phyloP scores from a whole-genome alignment of 2,113 vertebrate genomes.

The Panthera tigris region DNA sequence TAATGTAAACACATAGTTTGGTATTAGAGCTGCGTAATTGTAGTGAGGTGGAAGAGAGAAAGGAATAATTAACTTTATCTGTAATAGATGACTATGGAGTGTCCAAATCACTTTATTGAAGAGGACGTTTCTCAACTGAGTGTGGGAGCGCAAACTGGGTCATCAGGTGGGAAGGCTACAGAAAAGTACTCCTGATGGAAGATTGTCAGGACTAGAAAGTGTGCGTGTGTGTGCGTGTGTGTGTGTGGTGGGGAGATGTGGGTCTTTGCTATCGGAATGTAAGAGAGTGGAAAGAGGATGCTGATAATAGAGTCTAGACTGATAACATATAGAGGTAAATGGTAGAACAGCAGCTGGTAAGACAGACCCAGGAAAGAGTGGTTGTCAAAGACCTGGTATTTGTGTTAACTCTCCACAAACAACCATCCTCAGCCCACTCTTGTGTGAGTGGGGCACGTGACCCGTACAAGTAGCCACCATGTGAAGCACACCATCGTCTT shows the following conservation, averaged over 20 bases:
- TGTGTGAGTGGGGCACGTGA: background rate
- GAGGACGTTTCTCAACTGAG: background rate
- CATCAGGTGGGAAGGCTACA: background rate
- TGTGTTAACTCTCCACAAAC: background rate
- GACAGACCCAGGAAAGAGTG: background rate
- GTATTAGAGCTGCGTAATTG: background rate
- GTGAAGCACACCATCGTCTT: background rate
- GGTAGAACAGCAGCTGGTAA: background rate
- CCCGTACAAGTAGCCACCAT: background rate
- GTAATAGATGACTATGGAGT: background rate
- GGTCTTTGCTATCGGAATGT: background rate
- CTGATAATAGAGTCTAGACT: background rate
- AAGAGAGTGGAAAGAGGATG: background rate
- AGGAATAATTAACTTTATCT: background rate
- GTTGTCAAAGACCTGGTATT: background rate
- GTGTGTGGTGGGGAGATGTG: fast-evolving
- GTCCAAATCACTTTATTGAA: background rate
- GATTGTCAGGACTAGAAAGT: background rate
- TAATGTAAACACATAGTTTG: background rate
- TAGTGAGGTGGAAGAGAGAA: background rate
- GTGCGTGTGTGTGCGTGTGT: background rate
- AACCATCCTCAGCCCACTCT: background rate
- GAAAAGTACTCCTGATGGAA: background rate
- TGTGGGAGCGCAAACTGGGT: background rate
- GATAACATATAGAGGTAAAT: background rate